These are phyloP conservation scores for Atrichornis clamosus DNA, from an alignment of 2,113 vertebrate species.

Conservation along the genomic window DNA sequence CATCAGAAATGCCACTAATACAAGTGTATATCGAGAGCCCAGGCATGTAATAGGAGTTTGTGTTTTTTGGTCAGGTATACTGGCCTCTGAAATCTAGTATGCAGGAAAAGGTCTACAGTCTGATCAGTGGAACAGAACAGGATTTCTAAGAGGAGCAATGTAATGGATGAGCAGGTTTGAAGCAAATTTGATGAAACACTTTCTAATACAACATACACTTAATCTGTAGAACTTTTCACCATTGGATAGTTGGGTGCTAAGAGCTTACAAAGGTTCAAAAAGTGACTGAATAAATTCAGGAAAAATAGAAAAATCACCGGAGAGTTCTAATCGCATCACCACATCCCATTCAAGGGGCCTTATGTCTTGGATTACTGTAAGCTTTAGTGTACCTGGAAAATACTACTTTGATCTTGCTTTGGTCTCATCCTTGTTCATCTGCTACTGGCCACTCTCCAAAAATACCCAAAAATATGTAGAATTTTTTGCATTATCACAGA, in stretches of 20 bases:
- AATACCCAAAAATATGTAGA: background rate
- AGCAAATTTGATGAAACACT: background rate
- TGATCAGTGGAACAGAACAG: background rate
- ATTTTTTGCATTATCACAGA: background rate
- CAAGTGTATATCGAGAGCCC: background rate
- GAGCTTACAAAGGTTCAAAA: background rate
- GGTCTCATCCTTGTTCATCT: background rate
- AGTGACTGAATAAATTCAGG: background rate
- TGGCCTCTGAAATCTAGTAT: background rate
- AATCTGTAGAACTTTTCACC: background rate
- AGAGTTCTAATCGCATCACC: background rate
- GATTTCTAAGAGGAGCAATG: background rate
- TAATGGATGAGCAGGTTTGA: background rate
- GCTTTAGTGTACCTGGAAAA: background rate
- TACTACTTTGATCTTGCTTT: background rate
- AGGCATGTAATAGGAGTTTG: background rate
- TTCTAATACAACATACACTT: background rate
- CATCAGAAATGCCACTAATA: background rate
- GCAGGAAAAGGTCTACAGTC: background rate
- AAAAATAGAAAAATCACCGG: background rate
- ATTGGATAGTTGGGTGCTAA: background rate
- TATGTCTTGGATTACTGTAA: background rate
- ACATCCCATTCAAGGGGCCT: background rate
- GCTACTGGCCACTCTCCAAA: background rate
- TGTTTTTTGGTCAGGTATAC: background rate